phyloP scores from a whole-genome alignment of 1,140 invertebrate genomes.

The Dreissena polymorpha region DNA sequence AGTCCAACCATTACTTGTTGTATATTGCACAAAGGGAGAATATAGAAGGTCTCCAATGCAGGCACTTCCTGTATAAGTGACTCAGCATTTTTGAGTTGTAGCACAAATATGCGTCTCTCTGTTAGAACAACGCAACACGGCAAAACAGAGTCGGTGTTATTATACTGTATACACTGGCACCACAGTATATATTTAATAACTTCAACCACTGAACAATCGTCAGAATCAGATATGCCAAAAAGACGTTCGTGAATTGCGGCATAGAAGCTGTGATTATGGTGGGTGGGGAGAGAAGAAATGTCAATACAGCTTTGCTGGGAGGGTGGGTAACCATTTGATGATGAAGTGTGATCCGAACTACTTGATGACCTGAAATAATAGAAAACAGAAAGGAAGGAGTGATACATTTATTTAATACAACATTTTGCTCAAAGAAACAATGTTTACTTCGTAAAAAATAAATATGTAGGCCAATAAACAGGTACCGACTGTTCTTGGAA shows the following conservation, averaged over 20 bases:
- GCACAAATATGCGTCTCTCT: slow-evolving; percentile 72
- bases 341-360: too few relatives aligned
- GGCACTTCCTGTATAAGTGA: slow-evolving; percentile 65
- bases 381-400: too few relatives aligned
- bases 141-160: slow-evolving; percentile 55
- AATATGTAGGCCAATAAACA: too few relatives aligned
- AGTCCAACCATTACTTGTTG: slow-evolving; percentile 73
- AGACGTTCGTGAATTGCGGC: slow-evolving; percentile 65
- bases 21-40: slow-evolving; percentile 73
- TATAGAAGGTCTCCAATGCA: slow-evolving; percentile 69
- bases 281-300: slow-evolving; percentile 63
- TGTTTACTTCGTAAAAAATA: too few relatives aligned
- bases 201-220: slow-evolving; percentile 30
- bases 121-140: slow-evolving; percentile 75
- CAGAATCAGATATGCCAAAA: slow-evolving; percentile 46
- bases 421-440: too few relatives aligned
- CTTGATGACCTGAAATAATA: too few relatives aligned
- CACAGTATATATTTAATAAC: slow-evolving; percentile 71
- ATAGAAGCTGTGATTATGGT: slow-evolving; percentile 56
- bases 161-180: slow-evolving; percentile 73
- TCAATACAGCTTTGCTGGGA: slow-evolving; percentile 19
- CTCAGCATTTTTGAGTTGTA: slow-evolving; percentile 64
- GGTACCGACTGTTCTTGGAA: too few relatives aligned
- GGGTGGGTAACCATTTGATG: neutral
- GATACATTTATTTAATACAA: too few relatives aligned